Evolutionary conservation across 2,797 vertebrate genomes (phyloP).

Genomic region (Anguilla megastoma): DNA sequence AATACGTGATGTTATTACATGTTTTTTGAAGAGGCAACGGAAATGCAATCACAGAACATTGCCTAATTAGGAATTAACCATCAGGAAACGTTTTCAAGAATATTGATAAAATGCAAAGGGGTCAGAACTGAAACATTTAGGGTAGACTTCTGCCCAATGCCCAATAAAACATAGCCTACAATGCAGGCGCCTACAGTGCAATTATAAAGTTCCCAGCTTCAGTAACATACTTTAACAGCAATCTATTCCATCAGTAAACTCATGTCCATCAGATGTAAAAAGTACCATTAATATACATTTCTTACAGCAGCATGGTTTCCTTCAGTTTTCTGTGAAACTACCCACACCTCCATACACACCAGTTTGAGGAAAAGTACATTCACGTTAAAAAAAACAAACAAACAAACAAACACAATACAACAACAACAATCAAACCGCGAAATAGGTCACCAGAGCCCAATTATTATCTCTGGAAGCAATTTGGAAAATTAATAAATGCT

Average conservation of each 20-base stretch:
- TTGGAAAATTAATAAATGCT: neutral
- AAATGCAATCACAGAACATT: neutral
- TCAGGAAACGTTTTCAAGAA: neutral
- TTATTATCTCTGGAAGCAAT: constrained; percentile 1
- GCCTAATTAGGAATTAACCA: neutral
- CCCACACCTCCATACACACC: neutral
- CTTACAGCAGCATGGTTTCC: neutral
- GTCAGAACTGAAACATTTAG: neutral
- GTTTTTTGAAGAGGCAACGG: neutral
- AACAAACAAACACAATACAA: neutral
- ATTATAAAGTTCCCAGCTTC: neutral
- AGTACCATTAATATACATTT: neutral
- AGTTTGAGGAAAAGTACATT: neutral
- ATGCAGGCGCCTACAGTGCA: neutral
- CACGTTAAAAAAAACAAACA: neutral
- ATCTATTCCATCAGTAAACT: neutral
- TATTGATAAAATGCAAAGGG: neutral
- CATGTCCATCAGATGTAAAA: neutral
- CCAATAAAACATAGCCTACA: neutral
- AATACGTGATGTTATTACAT: neutral
- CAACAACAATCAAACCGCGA: neutral
- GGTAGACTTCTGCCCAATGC: neutral
- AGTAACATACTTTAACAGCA: neutral
- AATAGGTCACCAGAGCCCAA: neutral
- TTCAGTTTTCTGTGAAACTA: neutral